phyloP scores from a whole-genome alignment of 2,797 vertebrate species.

The Podarcis siculus region DNA sequence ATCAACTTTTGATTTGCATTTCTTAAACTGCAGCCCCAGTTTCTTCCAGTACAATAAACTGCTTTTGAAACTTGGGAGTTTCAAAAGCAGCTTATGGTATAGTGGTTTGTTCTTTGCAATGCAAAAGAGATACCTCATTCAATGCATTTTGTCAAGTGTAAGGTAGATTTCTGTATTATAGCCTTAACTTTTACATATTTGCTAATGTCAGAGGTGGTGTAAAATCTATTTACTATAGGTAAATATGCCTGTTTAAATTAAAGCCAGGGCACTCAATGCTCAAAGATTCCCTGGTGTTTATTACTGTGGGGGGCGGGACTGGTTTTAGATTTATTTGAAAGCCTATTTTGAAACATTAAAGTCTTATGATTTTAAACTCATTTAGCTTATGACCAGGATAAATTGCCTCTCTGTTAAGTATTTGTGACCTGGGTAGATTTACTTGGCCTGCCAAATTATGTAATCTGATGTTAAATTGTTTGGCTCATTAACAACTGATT shows the following conservation, averaged over 20 bases:
- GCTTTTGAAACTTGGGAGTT: not conserved
- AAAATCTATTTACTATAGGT: not conserved
- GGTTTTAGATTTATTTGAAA: not conserved
- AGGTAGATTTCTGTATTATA: not conserved
- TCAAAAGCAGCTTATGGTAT: not conserved
- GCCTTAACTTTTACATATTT: conserved; percentile 3
- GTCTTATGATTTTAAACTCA: not conserved
- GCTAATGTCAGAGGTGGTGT: not conserved
- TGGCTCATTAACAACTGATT: not conserved
- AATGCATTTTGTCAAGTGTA: not conserved
- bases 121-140: not conserved
- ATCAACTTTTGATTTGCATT: not conserved
- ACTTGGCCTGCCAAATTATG: not conserved
- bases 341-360: not conserved
- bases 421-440: not conserved
- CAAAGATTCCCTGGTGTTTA: not conserved
- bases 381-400: not conserved
- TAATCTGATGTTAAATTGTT: not conserved
- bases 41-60: not conserved
- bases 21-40: not conserved
- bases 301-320: no score
- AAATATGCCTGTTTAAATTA: not conserved
- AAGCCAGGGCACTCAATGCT: not conserved
- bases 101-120: not conserved
- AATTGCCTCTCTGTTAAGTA: not conserved